Evolutionary conservation across 2,797 vertebrate species (phyloP).

Genomic region (Sebastes hubbsi): DNA sequence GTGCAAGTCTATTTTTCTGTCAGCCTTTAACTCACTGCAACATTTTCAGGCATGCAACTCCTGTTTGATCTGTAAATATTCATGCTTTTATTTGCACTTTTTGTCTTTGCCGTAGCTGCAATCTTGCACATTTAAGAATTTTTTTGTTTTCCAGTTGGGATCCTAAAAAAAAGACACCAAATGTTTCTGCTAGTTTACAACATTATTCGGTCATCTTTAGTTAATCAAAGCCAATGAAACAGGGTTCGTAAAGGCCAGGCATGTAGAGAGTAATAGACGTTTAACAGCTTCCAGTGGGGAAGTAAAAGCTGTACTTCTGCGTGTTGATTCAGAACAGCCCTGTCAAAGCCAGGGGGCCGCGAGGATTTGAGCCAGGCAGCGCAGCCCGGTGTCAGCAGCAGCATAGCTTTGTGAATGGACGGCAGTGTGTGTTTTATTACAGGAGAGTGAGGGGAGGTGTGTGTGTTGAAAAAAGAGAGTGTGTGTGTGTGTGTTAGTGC

Average conservation of each 20-base stretch:
- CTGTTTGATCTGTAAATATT: neutral
- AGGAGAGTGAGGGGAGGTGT: slow-evolving; percentile 42
- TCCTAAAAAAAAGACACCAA: neutral
- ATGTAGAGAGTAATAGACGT: slow-evolving; percentile 29
- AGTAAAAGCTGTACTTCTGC: slow-evolving; percentile 50
- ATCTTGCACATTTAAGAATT: neutral
- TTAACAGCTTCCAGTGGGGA: slow-evolving; percentile 61
- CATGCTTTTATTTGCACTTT: neutral
- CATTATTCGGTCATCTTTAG: slow-evolving; percentile 2
- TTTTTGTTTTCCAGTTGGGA: neutral
- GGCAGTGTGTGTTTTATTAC: slow-evolving; percentile 77
- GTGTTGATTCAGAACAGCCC: slow-evolving; percentile 71
- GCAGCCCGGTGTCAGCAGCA: slow-evolving; percentile 51
- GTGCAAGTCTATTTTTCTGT: slow-evolving; percentile 1
- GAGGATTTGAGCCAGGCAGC: slow-evolving; percentile 61
- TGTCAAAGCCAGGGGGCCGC: slow-evolving; percentile 55
- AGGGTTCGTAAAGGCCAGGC: slow-evolving; percentile 4
- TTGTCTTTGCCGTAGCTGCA: neutral
- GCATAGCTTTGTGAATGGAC: slow-evolving; percentile 72
- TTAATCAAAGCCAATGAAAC: slow-evolving; percentile 30
- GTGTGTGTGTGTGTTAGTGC: neutral
- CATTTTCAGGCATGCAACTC: neutral
- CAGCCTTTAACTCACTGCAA: neutral
- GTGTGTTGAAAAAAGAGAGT: neutral
- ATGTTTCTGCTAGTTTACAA: neutral